A percentile compares a stretch with the other conserved stretches of the same genome.
These are phyloP conservation scores for silkworm (Bombyx mori) DNA, from an alignment of 1,140 invertebrate genomes.

Conservation along the genomic window ASM3026992v2 NC_085118.1:6214001-6214500, in stretches of 20 bases:
- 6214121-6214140: slow-evolving; percentile 33
- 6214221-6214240: not conserved
- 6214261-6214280: not conserved
- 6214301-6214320: too few species aligned
- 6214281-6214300: too few species aligned
- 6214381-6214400: slow-evolving; percentile 15
- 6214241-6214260: slow-evolving; percentile 1
- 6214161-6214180: slow-evolving; percentile 44
- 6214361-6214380: slow-evolving; percentile 5
- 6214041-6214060: not conserved
- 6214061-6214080: slow-evolving; percentile 17
- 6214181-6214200: slow-evolving; percentile 25
- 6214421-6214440: slow-evolving; percentile 22
- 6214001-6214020: too few species aligned
- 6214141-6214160: slow-evolving; percentile 44
- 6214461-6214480: slow-evolving; percentile 16
- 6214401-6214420: slow-evolving; percentile 19
- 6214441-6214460: slow-evolving; percentile 13
- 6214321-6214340: not conserved
- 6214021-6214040: too few species aligned
- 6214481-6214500: not conserved
- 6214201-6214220: not conserved
- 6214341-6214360: not conserved
- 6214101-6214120: slow-evolving; percentile 56
- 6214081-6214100: slow-evolving; percentile 20